Conservation (phyloP, 1,140 invertebrate genomes). For the Subanguina moxae region DNA sequence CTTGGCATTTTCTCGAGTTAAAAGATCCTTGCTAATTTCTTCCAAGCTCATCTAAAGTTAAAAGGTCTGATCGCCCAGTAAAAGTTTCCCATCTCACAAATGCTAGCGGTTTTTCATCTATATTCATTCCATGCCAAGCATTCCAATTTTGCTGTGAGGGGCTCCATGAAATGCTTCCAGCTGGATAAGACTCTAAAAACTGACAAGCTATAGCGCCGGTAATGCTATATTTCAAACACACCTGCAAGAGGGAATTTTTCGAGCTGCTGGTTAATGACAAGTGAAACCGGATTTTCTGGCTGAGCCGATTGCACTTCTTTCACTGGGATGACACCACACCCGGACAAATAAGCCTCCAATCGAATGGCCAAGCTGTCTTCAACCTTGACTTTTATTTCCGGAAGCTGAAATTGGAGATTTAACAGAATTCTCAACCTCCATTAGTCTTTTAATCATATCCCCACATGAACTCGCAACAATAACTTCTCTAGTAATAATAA, state of each 20-base stretch:
- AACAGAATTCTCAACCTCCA: constrained; percentile 3
- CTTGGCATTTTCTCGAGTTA: constrained; percentile 64
- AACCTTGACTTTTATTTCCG: constrained; percentile 40
- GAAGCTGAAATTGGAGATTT: constrained; percentile 50
- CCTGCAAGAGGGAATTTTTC: constrained; percentile 62
- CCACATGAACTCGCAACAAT: too few relatives aligned
- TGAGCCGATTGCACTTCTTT: constrained; percentile 12
- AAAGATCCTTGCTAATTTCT: constrained; percentile 74
- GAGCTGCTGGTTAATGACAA: constrained; percentile 66
- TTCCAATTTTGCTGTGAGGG: constrained; percentile 93
- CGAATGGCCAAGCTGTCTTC: constrained; percentile 22
- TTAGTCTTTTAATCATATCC: too few relatives aligned
- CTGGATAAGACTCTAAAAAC: constrained; percentile 62
- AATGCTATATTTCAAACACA: constrained; percentile 38
- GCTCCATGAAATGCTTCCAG: constrained; percentile 84
- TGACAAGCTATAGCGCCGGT: too few relatives aligned
- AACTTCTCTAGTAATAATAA: too few relatives aligned
- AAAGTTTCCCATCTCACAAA: constrained; percentile 61
- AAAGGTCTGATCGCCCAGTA: too few relatives aligned
- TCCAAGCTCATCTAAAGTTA: constrained; percentile 70
- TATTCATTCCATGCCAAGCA: constrained; percentile 74
- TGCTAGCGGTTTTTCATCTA: constrained; percentile 84
- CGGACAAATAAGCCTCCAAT: constrained; percentile 29
- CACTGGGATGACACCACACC: constrained; percentile 21
- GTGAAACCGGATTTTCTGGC: constrained; percentile 60